Evolutionary conservation across 2,797 vertebrate species (phyloP), one percentile per base, ranked within the genome.

Genomic region (Lacerta bilineata): DNA sequence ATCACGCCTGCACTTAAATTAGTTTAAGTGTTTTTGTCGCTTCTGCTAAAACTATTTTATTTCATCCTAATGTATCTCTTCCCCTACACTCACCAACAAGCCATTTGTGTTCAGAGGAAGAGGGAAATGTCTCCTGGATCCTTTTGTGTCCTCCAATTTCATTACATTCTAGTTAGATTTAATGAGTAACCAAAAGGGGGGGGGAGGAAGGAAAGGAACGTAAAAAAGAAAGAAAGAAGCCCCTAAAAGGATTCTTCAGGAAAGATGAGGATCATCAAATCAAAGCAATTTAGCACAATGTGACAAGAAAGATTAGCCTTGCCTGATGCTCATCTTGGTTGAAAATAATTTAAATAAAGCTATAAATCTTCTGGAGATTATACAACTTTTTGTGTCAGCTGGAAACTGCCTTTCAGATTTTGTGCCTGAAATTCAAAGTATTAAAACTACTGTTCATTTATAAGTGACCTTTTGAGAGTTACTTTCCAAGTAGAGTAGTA

Each of bases 281-380:
- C 93, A 95, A 94, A 95, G 93, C 94, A 95, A 95, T 95, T 96
- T 95, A 95, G 93, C 93, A 96, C 90, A 93, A 94, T 85, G 8
- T 95, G 95, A 95, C 95, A 96, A 96, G 95, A 96, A 95, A 94
- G 93, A 95, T 96, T 95, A 95, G 95, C 91, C 94, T 93, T 94
- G 93, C 93, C 95, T 94, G 93, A 74, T 95, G 94, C 91, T 95
- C 95, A 94, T 95, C 94, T 95, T 91, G 85, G 94, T 94, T 95
- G 95, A 95, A 95, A 96, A 95, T 95, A 92, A 94, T 95, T 95
- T 95, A 96, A 95, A 95, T 95, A 96, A 95, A 95, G 95, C 94
- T 91, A 96, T 95, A 95, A 95, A 95, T 95, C 95, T 95, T 95
- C 93, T 89, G 84, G 90, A 95, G 94, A 95, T 95, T 94, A 94